phyloP scores from a whole-genome alignment of 2,113 vertebrate species.

The Myxocyprinus asiaticus region DNA sequence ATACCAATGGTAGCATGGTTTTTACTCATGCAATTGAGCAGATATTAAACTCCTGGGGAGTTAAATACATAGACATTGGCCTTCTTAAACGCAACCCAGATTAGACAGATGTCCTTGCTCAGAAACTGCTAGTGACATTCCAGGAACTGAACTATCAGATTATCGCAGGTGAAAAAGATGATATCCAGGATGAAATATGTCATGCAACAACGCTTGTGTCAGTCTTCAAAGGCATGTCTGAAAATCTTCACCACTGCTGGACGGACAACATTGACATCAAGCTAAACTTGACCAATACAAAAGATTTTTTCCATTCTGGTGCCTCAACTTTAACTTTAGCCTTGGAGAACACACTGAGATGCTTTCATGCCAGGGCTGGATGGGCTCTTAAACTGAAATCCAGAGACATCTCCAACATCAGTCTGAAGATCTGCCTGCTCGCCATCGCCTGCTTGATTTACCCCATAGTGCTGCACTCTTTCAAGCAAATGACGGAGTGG shows the following conservation, averaged over 20 bases:
- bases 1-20: conserved; percentile 42
- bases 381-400: conserved; percentile 69
- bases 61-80: conserved; percentile 59
- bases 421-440: conserved; percentile 78
- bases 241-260: conserved; percentile 75
- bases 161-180: conserved; percentile 45
- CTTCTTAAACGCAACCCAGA: conserved; percentile 66
- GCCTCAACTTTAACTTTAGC: conserved; percentile 26
- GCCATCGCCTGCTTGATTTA: conserved; percentile 80
- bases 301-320: conserved; percentile 49
- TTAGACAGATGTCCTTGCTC: conserved; percentile 76
- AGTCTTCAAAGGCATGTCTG: conserved; percentile 71
- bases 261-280: conserved; percentile 66
- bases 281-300: conserved; percentile 52
- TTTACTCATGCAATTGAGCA: conserved; percentile 63
- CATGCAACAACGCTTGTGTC: conserved; percentile 58
- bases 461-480: conserved; percentile 81
- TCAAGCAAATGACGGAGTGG: conserved; percentile 87
- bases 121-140: conserved; percentile 71
- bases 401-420: conserved; percentile 68
- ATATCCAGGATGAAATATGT: conserved; percentile 64
- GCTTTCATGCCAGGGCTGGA: conserved; percentile 68
- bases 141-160: conserved; percentile 69
- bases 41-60: conserved; percentile 69
- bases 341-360: conserved; percentile 58